Percentiles rank a stretch among this genome's conserved stretches.
These are phyloP conservation scores for Falco concolor DNA, from an alignment of 2,797 vertebrate genomes.

Conservation along the genomic window DNA sequence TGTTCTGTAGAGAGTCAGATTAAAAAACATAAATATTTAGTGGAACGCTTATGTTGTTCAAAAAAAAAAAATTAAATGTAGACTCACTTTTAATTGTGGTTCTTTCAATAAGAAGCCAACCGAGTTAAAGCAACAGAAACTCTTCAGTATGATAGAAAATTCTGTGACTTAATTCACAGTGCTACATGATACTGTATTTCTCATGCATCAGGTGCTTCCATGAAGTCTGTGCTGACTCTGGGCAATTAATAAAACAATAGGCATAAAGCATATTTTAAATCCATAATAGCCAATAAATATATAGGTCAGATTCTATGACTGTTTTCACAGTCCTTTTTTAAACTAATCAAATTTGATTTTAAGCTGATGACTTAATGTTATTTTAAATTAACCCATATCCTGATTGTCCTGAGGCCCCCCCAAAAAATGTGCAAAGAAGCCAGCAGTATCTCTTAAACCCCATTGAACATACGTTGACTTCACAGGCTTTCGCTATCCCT, in stretches of 20 bases:
- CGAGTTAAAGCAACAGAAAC: not conserved
- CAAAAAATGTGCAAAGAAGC: not conserved
- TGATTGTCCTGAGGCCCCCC: not conserved
- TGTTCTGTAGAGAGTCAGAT: not conserved
- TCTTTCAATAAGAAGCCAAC: not conserved
- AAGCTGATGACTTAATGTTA: not conserved
- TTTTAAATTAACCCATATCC: not conserved
- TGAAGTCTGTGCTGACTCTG: not conserved
- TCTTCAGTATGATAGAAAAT: not conserved
- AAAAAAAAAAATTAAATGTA: not conserved
- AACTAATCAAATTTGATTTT: not conserved
- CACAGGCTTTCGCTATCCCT: not conserved
- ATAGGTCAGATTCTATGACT: not conserved
- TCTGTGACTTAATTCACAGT: not conserved
- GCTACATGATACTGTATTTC: not conserved
- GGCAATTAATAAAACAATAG: not conserved
- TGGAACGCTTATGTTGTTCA: not conserved
- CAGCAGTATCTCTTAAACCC: not conserved
- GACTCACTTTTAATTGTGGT: not conserved
- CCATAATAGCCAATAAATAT: not conserved
- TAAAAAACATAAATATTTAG: slow-evolving; percentile 26
- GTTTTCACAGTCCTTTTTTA: not conserved
- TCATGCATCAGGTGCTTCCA: not conserved
- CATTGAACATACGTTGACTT: not conserved
- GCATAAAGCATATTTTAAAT: not conserved